A percentile compares a stretch with the other conserved stretches of the same genome.
phyloP scores from a whole-genome alignment of 2,113 vertebrate genomes.

The Otis tarda region DNA sequence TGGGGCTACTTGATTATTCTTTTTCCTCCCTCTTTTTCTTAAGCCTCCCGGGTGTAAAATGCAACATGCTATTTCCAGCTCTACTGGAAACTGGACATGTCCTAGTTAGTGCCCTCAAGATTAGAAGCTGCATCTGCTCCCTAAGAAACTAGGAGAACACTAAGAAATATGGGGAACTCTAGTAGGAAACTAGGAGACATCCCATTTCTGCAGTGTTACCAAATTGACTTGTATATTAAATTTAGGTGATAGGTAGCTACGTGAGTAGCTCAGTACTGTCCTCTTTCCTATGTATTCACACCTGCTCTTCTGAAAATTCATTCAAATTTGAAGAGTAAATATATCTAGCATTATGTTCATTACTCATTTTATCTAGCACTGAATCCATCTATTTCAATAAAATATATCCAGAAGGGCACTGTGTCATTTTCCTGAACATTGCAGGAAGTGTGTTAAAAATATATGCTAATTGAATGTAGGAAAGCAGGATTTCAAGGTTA shows the following conservation, averaged over 20 bases:
- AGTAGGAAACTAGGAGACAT: neutral
- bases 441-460: neutral
- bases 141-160: neutral
- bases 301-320: neutral
- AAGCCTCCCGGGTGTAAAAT: neutral
- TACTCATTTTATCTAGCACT: neutral
- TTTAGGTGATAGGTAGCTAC: neutral
- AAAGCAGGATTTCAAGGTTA: constrained; percentile 10
- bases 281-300: neutral
- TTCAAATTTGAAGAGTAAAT: neutral
- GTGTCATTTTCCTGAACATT: neutral
- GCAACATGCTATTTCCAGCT: neutral
- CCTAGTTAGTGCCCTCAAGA: neutral
- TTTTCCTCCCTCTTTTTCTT: fast-evolving
- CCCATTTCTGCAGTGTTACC: neutral
- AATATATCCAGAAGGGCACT: neutral
- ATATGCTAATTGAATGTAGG: neutral
- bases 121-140: neutral
- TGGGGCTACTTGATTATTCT: neutral
- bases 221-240: neutral
- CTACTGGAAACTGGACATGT: neutral
- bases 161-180: neutral
- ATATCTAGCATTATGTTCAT: too few species aligned
- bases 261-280: neutral
- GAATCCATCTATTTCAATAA: neutral